Percentiles rank a stretch among this genome's conserved stretches.
These are phyloP conservation scores for Pseudachorutes palmiensis DNA, from an alignment of 1,140 invertebrate genomes.

Conservation along the genomic window DNA sequence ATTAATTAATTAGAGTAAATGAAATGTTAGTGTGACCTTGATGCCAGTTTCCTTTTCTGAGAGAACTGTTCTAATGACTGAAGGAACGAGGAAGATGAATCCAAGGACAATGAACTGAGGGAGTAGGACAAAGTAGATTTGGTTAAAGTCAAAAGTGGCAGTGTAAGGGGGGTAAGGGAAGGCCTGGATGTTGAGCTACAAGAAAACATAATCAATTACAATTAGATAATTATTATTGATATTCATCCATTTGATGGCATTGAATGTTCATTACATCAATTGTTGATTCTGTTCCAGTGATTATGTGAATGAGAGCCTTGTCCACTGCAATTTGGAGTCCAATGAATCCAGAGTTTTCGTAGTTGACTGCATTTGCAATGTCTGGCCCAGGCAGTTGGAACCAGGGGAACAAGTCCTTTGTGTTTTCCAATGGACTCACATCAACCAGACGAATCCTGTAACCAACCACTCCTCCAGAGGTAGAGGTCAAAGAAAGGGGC, in stretches of 20 bases:
- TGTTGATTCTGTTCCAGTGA: slow-evolving; percentile 12
- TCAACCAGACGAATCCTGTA: slow-evolving; percentile 32
- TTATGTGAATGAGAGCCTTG: slow-evolving; percentile 17
- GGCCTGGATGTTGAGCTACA: slow-evolving; percentile 30
- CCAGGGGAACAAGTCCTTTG: slow-evolving; percentile 57
- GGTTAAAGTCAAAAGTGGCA: slow-evolving; percentile 20
- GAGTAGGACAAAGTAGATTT: slow-evolving; percentile 27
- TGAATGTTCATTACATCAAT: slow-evolving; percentile 19
- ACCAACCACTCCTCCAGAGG: neutral
- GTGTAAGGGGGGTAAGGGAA: slow-evolving; percentile 34
- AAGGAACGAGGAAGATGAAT: slow-evolving; percentile 37
- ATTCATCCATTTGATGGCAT: neutral
- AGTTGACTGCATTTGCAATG: slow-evolving; percentile 22
- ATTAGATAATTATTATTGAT: neutral
- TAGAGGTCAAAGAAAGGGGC: neutral
- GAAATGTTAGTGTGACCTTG: slow-evolving; percentile 22
- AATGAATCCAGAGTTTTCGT: slow-evolving; percentile 26
- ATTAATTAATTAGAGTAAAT: neutral
- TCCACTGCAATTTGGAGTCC: slow-evolving; percentile 31
- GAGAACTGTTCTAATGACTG: slow-evolving; percentile 30
- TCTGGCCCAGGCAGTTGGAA: slow-evolving; percentile 58
- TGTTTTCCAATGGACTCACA: slow-evolving; percentile 40
- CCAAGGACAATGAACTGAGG: slow-evolving; percentile 26
- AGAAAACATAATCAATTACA: neutral
- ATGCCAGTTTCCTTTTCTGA: slow-evolving; percentile 37